Percentiles rank a stretch among this genome's conserved stretches.
Conservation (phyloP, 2,113 vertebrate species). For the Nibea albiflora region DNA sequence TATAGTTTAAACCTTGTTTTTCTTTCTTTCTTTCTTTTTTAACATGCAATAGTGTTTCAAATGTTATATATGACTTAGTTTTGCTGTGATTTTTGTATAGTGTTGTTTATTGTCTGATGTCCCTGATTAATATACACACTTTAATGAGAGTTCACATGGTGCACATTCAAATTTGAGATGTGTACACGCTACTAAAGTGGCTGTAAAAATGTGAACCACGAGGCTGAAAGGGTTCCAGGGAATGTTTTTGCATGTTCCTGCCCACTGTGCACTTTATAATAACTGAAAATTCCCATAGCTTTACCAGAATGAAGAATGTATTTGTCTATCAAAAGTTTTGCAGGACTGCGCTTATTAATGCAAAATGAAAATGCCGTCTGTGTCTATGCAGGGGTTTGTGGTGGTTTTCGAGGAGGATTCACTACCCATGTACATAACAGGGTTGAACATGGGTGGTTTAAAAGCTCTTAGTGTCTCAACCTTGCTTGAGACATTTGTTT, state of each 20-base stretch:
- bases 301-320: not conserved
- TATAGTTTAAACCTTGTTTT: not conserved
- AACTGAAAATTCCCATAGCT: not conserved
- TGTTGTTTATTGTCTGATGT: not conserved
- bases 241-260: not conserved
- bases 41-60: not conserved
- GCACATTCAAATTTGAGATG: not conserved
- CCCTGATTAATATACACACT: not conserved
- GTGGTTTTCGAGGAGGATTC: not conserved
- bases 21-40: not conserved
- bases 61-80: not conserved
- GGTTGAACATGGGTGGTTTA: not conserved
- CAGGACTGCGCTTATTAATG: not conserved
- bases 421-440: not conserved
- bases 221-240: not conserved
- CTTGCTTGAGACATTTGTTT: not conserved
- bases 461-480: not conserved
- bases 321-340: not conserved
- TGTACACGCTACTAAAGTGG: not conserved
- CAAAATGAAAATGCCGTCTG: not conserved
- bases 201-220: not conserved
- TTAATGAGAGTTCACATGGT: not conserved
- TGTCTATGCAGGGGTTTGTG: not conserved
- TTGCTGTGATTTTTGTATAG: not conserved
- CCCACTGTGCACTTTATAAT: not conserved